Evolutionary conservation across 2,113 vertebrate genomes (phyloP).

Genomic region (Acrocephalus arundinaceus): DNA sequence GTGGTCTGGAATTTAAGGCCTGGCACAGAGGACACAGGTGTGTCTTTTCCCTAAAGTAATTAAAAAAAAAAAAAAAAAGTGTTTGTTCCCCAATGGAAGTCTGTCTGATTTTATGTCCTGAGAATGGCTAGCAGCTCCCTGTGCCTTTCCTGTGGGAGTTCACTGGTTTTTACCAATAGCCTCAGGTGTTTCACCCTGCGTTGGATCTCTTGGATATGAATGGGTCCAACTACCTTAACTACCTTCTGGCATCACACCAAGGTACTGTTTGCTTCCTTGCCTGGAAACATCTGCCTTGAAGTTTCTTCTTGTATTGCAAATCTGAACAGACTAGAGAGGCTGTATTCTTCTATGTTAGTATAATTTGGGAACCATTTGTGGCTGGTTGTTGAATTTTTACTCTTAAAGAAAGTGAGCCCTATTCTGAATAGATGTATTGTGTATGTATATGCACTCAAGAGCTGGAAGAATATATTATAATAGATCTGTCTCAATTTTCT

Average conservation of each 20-base stretch:
- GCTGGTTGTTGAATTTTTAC: not conserved
- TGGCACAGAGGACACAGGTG: not conserved
- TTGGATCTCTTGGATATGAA: not conserved
- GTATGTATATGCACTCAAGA: not conserved
- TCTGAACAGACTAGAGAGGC: not conserved
- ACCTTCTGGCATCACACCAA: not conserved
- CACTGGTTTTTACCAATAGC: not conserved
- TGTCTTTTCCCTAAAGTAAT: not conserved
- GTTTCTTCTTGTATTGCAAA: not conserved
- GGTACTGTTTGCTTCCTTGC: not conserved
- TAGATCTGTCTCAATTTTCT: not conserved
- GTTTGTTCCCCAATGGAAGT: not conserved
- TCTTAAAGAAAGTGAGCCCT: not conserved
- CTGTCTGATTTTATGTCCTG: not conserved
- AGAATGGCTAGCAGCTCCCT: not conserved
- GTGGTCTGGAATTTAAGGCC: not conserved
- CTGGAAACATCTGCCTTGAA: not conserved
- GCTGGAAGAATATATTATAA: not conserved
- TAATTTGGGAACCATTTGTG: not conserved
- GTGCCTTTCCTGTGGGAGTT: not conserved
- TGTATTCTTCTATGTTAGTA: not conserved
- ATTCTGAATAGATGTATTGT: not conserved
- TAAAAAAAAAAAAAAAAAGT: not conserved
- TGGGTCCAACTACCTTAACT: not conserved
- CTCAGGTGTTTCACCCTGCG: not conserved